Percentiles rank a stretch among this genome's conserved stretches.
phyloP scores from a whole-genome alignment of 1,140 invertebrate species.

The Lordiphosa stackelbergi region DNA sequence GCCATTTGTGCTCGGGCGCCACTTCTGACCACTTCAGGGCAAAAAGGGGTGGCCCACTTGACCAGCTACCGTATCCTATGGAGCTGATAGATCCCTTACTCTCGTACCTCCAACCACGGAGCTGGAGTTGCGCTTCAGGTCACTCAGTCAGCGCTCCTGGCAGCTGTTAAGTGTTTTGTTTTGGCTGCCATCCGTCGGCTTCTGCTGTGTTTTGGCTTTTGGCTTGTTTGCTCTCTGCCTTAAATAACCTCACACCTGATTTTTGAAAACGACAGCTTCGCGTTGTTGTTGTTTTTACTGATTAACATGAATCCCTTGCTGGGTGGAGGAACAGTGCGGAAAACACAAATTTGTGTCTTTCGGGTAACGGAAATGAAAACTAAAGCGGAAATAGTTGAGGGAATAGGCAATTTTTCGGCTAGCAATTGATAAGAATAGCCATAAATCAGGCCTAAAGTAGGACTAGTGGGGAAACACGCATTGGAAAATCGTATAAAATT shows the following conservation, averaged over 20 bases:
- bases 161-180: conserved; percentile 62
- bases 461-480: too few relatives aligned
- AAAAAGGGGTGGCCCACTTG: conserved; percentile 56
- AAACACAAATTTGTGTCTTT: conserved; percentile 26
- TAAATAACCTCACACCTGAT: conserved; percentile 2
- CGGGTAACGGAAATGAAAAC: conserved; percentile 38
- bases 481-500: too few relatives aligned
- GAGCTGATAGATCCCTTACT: not conserved
- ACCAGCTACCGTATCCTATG: conserved; percentile 36
- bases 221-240: conserved; percentile 6
- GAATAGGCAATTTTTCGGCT: not conserved
- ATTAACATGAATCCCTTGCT: conserved; percentile 40
- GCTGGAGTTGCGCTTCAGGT: conserved; percentile 45
- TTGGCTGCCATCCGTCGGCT: conserved; percentile 30
- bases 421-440: conserved; percentile 19
- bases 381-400: conserved; percentile 28
- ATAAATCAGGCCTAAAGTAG: conserved; percentile 9
- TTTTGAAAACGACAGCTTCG: conserved; percentile 4
- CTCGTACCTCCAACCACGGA: not conserved
- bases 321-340: conserved; percentile 7
- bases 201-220: conserved; percentile 13
- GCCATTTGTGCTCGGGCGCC: conserved; percentile 63
- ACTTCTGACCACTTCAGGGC: conserved; percentile 65
- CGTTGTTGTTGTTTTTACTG: conserved; percentile 30
- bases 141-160: conserved; percentile 60